Evolutionary conservation across 2,888 invertebrate species (phyloP), one percentile per base, ranked within the genome.

Genomic region (Polylopha cassiicola): DNA sequence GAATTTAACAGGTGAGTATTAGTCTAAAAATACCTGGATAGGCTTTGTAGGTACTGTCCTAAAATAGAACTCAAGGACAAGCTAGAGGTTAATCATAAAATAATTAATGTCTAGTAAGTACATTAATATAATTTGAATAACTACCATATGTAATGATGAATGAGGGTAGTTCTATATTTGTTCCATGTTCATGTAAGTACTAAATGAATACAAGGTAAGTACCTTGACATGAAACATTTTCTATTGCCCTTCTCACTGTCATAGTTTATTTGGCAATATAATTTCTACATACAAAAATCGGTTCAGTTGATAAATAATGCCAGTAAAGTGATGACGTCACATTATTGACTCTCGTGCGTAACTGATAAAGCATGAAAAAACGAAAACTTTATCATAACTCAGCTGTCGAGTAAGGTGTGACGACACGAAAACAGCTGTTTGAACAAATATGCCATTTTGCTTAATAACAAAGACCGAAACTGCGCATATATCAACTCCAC

Each of bases 381-480:
- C 39, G 32, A 32, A 38, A 46, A 50, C 37, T 41, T 14, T 29
- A 46, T 47, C 47, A 56, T 48, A 51, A 53, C 57, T 65, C 71
- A 77, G 76, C 76, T 77, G 77, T 69, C 69, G 43, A 44, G 48
- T 53, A 48, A 66, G 60, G 60, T 58, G 67, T 78, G 74, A 77
- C 77, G 73, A 68, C 61, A 54, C 64, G 20, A 23, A 41, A 73
- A 75, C 80, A 80, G 79, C 80, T 81, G 81, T 73, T 72, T 61
- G 55, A 47, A 53, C 58, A 72, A 80, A 79, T 79, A 75, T 77
- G 63, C 76, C 39, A 50, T 55, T 53, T 45, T 39, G 37, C 51
- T 41, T 44, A 44, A 46, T 42, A 48, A 45, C 41, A 38, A 45
- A 11, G 33, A 31, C 32, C 30, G 38, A 48, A 54, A 59, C 55